These are phyloP conservation scores for Burhinus bistriatus DNA, from an alignment of 2,113 vertebrate genomes.

Conservation along the genomic window DNA sequence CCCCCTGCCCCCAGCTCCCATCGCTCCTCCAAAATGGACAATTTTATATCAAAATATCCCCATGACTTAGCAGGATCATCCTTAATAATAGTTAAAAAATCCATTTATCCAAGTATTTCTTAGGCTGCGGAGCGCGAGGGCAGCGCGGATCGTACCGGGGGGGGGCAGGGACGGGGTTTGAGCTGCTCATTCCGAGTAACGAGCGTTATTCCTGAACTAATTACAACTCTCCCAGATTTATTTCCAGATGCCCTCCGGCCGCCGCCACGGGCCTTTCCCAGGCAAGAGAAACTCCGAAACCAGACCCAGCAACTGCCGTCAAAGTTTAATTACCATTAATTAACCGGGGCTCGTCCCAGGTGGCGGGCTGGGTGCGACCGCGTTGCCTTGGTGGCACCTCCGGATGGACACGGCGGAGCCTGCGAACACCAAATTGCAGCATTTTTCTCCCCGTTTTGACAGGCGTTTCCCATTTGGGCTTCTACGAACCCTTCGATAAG, in stretches of 20 bases:
- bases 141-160: background rate
- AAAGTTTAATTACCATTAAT: background rate
- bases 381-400: background rate
- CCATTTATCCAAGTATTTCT: background rate
- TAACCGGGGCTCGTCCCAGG: background rate
- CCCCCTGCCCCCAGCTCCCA: background rate
- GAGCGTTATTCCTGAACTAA: background rate
- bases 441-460: background rate
- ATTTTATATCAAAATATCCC: background rate
- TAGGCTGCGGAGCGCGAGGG: rapidly evolving
- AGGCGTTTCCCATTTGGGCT: rapidly evolving
- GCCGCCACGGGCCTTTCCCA: background rate
- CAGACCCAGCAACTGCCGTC: too few species aligned
- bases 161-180: background rate
- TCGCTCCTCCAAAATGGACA: too few species aligned
- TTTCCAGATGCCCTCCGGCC: background rate
- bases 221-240: background rate
- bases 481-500: background rate
- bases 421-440: rapidly evolving
- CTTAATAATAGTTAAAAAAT: background rate
- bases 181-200: background rate
- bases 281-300: background rate
- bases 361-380: background rate
- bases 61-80: background rate
- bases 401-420: background rate